A percentile compares a stretch with the other conserved stretches of the same genome.
phyloP scores from a whole-genome alignment of 2,888 invertebrate species.

The Drosophila recens region DNA sequence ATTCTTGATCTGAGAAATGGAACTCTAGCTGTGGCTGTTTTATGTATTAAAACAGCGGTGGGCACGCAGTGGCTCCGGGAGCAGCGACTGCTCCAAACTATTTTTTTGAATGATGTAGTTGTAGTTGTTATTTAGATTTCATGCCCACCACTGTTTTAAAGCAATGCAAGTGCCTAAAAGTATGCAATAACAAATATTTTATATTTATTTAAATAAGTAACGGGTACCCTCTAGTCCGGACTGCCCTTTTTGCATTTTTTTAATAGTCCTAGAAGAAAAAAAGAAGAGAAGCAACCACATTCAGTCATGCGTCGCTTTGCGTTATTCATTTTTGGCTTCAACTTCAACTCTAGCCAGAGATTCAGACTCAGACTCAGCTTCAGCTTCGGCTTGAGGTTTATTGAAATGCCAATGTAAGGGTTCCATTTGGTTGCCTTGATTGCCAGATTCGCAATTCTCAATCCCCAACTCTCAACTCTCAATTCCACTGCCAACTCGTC shows the following conservation, averaged over 20 bases:
- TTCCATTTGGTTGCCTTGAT: slow-evolving; percentile 72
- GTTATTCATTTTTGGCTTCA: slow-evolving; percentile 69
- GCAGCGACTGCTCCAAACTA: too few species aligned
- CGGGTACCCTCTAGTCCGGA: too few species aligned
- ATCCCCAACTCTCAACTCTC: background rate
- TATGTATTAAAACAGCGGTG: too few species aligned
- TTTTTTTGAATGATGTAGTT: too few species aligned
- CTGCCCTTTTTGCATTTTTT: background rate
- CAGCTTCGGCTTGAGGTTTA: slow-evolving; percentile 44
- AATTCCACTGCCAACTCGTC: slow-evolving; percentile 4
- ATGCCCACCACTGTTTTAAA: too few species aligned
- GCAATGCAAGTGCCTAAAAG: too few species aligned
- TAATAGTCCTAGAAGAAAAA: slow-evolving; percentile 28
- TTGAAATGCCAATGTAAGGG: slow-evolving; percentile 71
- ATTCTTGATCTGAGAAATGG: too few species aligned
- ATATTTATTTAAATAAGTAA: too few species aligned
- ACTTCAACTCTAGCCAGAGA: slow-evolving; percentile 16
- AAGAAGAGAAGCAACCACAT: slow-evolving; percentile 25
- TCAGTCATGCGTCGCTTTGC: slow-evolving; percentile 71
- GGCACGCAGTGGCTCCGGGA: too few species aligned
- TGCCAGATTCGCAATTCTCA: slow-evolving; percentile 43
- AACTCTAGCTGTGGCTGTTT: too few species aligned
- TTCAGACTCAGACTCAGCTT: slow-evolving; percentile 16
- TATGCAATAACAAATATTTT: too few species aligned
- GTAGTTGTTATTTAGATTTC: too few species aligned